Conservation (phyloP, 2,797 vertebrate species). For the Myotis vivesi region DNA sequence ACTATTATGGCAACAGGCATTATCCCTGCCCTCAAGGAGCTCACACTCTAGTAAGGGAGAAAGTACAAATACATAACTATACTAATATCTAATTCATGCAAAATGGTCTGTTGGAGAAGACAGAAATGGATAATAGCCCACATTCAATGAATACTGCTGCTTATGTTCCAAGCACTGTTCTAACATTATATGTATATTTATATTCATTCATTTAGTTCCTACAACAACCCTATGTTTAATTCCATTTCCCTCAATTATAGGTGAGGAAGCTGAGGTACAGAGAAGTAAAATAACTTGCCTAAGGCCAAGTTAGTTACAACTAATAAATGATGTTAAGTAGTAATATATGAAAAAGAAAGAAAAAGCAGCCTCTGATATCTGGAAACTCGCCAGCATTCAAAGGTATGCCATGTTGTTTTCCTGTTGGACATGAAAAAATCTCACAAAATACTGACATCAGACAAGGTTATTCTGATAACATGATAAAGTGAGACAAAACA, state of each 20-base stretch:
- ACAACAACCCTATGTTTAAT: constrained; percentile 9
- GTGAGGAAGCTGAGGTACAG: constrained; percentile 14
- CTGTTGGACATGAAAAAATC: not conserved
- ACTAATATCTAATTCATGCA: not conserved
- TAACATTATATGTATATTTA: not conserved
- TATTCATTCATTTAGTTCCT: constrained; percentile 1
- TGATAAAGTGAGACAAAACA: constrained; percentile 34
- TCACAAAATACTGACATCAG: constrained; percentile 11
- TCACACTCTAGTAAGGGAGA: constrained; percentile 16
- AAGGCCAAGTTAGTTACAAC: not conserved
- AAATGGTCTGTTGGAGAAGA: constrained; percentile 11
- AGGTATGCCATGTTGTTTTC: not conserved
- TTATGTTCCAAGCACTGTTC: constrained; percentile 37
- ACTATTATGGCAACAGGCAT: not conserved
- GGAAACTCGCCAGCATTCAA: not conserved
- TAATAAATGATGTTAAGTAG: constrained; percentile 5
- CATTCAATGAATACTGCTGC: not conserved
- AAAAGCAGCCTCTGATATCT: not conserved
- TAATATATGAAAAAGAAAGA: not conserved
- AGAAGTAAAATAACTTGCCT: not conserved
- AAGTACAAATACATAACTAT: constrained; percentile 2
- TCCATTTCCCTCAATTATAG: not conserved
- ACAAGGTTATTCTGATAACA: constrained; percentile 28
- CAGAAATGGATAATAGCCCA: not conserved
- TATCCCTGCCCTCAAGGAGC: constrained; percentile 2